These are phyloP conservation scores for Urocitellus parryii DNA, from an alignment of 2,113 vertebrate genomes.

Conservation along the genomic window DNA sequence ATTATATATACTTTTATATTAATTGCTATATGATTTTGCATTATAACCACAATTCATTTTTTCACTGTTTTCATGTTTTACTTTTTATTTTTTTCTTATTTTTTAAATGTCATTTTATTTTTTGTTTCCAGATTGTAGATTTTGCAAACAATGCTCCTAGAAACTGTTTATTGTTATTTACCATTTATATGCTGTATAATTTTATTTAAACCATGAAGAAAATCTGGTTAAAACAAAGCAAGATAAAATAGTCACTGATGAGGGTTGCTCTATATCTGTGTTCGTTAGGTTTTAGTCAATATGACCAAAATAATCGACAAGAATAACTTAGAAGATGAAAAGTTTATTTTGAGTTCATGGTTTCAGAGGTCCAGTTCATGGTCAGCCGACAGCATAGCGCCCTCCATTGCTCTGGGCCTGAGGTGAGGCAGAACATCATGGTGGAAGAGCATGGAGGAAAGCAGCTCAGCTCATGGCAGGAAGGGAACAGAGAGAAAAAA, in stretches of 20 bases:
- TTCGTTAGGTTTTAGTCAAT: too few relatives aligned
- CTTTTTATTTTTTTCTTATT: neutral
- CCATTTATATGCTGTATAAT: neutral
- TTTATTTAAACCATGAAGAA: neutral
- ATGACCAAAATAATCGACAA: too few relatives aligned
- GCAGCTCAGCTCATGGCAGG: too few relatives aligned
- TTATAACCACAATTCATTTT: slow-evolving; percentile 1
- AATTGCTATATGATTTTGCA: neutral
- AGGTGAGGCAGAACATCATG: too few relatives aligned
- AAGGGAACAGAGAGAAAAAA: too few relatives aligned
- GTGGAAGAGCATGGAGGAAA: too few relatives aligned
- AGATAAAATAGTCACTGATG: neutral
- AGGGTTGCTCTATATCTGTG: neutral
- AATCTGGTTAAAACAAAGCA: slow-evolving; percentile 1
- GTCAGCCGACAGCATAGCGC: too few relatives aligned
- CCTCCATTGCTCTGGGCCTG: too few relatives aligned
- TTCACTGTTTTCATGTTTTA: slow-evolving; percentile 16
- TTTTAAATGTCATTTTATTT: too few relatives aligned
- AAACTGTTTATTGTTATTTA: neutral
- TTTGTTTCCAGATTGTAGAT: neutral
- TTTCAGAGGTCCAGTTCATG: too few relatives aligned
- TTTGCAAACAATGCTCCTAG: neutral
- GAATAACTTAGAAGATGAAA: too few relatives aligned
- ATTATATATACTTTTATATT: neutral
- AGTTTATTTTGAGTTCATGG: too few relatives aligned